Evolutionary conservation across 2,113 vertebrate genomes (phyloP).

Genomic region (Dicentrarchus labrax): DNA sequence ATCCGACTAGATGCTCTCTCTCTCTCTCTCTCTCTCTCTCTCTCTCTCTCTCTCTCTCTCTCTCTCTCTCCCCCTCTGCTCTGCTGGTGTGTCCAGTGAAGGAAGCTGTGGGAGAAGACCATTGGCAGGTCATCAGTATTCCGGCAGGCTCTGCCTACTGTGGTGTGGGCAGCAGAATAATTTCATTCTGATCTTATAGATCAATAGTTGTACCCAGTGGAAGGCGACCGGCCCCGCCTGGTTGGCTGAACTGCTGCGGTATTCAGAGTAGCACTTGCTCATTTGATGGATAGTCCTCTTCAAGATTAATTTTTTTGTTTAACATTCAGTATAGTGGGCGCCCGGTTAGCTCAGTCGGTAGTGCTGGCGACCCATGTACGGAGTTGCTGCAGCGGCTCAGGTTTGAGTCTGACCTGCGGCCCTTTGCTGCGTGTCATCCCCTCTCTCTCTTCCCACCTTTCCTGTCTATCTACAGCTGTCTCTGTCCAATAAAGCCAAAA

Average conservation of each 20-base stretch:
- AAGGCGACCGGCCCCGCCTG: conserved; percentile 61
- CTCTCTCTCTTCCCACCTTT: no score
- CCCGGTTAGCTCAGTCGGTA: no score
- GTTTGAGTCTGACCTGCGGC: no score
- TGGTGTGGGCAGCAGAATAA: conserved; percentile 79
- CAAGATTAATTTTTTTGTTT: conserved; percentile 13
- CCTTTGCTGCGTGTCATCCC: no score
- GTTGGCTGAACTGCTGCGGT: conserved; percentile 43
- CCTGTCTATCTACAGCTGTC: no score
- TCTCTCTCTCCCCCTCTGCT: not conserved
- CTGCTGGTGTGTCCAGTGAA: conserved; percentile 49
- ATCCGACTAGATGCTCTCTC: conserved; percentile 46
- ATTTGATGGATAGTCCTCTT: conserved; percentile 4
- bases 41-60: conserved; percentile 5
- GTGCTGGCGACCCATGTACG: no score
- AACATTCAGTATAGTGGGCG: conserved; percentile 1
- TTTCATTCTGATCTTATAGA: conserved; percentile 77
- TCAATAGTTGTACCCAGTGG: conserved; percentile 71
- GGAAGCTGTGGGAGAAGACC: conserved; percentile 74
- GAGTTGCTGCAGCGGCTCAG: no score
- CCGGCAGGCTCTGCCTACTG: conserved; percentile 71
- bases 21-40: conserved; percentile 19
- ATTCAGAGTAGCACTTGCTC: conserved; percentile 28
- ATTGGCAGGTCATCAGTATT: conserved; percentile 79
- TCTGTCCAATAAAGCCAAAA: no score